Base-by-base conservation (phyloP, 2,888 invertebrate species). In the Synanthedon andrenaeformis region DNA sequence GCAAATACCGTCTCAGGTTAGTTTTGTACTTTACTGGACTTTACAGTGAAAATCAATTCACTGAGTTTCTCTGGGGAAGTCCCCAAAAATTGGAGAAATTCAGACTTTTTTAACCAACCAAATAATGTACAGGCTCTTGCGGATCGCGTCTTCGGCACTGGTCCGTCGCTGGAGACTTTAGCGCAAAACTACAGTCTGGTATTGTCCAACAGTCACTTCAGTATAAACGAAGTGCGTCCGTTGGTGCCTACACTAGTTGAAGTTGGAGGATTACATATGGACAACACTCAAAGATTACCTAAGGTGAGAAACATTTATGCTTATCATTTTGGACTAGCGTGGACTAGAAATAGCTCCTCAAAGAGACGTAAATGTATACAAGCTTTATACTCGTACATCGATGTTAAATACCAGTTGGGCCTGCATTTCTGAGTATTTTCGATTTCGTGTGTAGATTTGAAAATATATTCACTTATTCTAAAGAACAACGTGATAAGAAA, bases 221-320 rank as follows among this genome's bases (percentile, higher is more conserved):
- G 89, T 60, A 82, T 89, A 53, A 89, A 89, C 59, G 84, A 86
- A 65, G 85, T 89, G 10, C 76, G 89, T n/a, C 89, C 90, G 0
- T 60, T 87, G 19, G 86, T 89, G 1, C 90, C 90, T 1, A 79
- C 86, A 54, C 61, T 90, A 45, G 76, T 90, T 11, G 90, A 90
- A 76, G 85, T 90, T 8, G 90, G 88, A 19, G 90, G 90, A 5
- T 61, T 90, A 49, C 90, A 90, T 64, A 71, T 89, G 49, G 84
- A 88, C 61, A 80, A 86, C 14, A 64, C 74, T 3, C 82, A 82
- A 62, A 72, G 64, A 51, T 67, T 90, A 52, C 70, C 88, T 10
- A 69, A 73, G 69, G 90, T 89, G 69, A 76, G 68, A 60, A 45
- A 6, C 3, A 45, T 45, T 45, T 45, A 6, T 45, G 8, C 28